These are phyloP conservation scores for Bungarus multicinctus DNA, from an alignment of 2,113 vertebrate genomes.

Conservation along the genomic window DNA sequence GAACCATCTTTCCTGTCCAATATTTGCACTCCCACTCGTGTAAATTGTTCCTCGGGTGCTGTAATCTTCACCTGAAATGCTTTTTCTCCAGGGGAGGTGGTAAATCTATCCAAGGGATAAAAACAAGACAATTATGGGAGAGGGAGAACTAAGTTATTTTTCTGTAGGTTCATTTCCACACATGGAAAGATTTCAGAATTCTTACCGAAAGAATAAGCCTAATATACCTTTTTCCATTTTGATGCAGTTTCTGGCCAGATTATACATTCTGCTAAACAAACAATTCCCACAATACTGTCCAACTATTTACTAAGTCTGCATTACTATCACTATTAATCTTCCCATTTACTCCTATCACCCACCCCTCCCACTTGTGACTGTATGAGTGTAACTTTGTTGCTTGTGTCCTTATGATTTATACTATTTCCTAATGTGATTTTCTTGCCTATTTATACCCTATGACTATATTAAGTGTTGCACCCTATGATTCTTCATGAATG, in stretches of 20 bases:
- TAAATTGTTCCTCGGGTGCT: constrained; percentile 84
- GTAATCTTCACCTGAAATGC: constrained; percentile 87
- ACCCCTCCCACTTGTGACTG: no score
- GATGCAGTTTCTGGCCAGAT: not conserved
- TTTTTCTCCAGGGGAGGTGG: constrained; percentile 85
- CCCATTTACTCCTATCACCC: no score
- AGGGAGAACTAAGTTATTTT: not conserved
- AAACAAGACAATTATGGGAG: not conserved
- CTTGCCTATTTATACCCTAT: no score
- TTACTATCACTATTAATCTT: no score
- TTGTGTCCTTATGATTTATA: no score
- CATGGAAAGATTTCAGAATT: not conserved
- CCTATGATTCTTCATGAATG: no score
- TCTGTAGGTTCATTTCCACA: not conserved
- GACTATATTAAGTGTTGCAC: no score
- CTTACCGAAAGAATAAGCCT: not conserved
- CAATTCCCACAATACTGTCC: no score
- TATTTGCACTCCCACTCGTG: constrained; percentile 89
- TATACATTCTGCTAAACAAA: no score
- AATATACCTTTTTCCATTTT: not conserved
- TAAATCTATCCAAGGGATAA: constrained; percentile 75
- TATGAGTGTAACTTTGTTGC: no score
- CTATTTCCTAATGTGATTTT: no score
- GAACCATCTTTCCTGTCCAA: constrained; percentile 94
- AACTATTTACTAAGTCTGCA: no score